phyloP scores from a whole-genome alignment of 1,140 invertebrate species.

The Pentalonia nigronervosa region DNA sequence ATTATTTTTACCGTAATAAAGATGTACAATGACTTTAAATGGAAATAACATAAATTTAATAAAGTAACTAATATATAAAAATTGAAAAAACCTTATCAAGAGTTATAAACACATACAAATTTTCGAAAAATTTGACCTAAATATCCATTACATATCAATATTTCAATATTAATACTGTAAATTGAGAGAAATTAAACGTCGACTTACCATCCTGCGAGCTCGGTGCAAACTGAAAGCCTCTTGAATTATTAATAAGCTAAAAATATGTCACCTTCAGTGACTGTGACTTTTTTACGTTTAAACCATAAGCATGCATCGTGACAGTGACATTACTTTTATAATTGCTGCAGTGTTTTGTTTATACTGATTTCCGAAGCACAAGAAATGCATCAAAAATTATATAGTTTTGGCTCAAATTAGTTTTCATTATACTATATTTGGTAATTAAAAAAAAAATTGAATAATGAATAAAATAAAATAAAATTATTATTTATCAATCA shows the following conservation, averaged over 20 bases:
- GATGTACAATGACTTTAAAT: too few species aligned
- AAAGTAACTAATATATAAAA: not conserved
- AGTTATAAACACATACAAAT: not conserved
- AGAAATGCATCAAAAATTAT: not conserved
- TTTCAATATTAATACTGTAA: not conserved
- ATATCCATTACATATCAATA: not conserved
- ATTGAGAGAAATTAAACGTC: not conserved
- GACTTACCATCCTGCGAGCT: not conserved
- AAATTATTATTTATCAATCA: not conserved
- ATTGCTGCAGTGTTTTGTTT: not conserved
- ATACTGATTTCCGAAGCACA: not conserved
- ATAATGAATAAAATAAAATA: too few species aligned
- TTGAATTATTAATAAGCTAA: constrained; percentile 51
- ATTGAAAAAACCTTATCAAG: not conserved
- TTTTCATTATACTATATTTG: not conserved
- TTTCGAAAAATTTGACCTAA: not conserved
- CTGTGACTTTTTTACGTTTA: not conserved
- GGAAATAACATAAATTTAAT: not conserved
- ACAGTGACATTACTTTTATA: not conserved
- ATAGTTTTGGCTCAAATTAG: not conserved
- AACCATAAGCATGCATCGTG: not conserved
- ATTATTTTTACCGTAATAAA: not conserved
- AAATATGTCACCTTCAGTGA: constrained; percentile 33
- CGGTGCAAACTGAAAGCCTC: not conserved
- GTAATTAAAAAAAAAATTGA: not conserved